Conservation (phyloP, 2,888 invertebrate species). For the Schrankia costaestrigalis region DNA sequence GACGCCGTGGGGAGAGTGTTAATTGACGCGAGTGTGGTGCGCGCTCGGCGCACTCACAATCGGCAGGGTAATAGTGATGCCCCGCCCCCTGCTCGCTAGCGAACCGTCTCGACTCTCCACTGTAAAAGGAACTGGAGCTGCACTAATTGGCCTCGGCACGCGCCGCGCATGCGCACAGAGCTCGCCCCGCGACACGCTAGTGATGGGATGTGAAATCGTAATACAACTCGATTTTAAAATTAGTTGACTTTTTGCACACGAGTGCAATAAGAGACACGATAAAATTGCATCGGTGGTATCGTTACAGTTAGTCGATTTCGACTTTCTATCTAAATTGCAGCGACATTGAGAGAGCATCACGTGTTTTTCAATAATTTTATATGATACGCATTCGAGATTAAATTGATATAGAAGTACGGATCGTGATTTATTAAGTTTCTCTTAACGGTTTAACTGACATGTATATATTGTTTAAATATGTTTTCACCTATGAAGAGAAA, state of each 20-base stretch:
- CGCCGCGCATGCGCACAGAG: constrained; percentile 63
- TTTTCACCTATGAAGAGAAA: constrained; percentile 58
- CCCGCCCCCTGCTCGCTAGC: constrained; percentile 53
- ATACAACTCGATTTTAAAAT: constrained; percentile 62
- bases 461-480: constrained; percentile 56
- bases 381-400: constrained; percentile 31
- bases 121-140: constrained; percentile 75
- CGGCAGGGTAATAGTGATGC: constrained; percentile 50
- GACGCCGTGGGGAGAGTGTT: constrained; percentile 59
- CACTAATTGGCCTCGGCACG: constrained; percentile 78
- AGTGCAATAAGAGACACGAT: constrained; percentile 47
- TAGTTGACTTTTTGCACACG: constrained; percentile 62
- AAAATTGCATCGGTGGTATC: constrained; percentile 48
- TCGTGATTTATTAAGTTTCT: constrained; percentile 50
- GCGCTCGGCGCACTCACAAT: constrained; percentile 44
- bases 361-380: constrained; percentile 34
- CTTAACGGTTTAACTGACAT: constrained; percentile 48
- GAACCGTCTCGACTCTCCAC: constrained; percentile 68
- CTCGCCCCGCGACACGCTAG: constrained; percentile 63
- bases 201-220: constrained; percentile 77
- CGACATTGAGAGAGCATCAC: constrained; percentile 30
- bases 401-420: constrained; percentile 19
- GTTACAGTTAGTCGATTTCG: constrained; percentile 54
- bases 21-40: constrained; percentile 48
- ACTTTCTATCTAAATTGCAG: constrained; percentile 54